Base-by-base conservation (phyloP, 2,888 invertebrate species). In the Scaptomyza polygonia region DNA sequence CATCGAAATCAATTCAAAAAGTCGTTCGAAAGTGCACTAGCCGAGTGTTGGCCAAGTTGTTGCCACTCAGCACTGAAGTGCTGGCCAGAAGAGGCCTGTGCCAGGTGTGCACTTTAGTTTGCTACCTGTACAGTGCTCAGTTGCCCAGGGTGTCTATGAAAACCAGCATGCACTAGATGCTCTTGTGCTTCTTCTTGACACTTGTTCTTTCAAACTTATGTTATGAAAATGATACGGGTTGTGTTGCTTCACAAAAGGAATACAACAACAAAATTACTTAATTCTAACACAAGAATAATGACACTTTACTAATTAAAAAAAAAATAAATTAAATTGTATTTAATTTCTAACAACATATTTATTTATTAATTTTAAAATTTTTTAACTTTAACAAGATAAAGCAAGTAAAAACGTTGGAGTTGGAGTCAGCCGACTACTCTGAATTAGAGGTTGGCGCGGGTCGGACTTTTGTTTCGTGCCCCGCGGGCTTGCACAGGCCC, bases 21-120 rank as follows among this genome's bases (percentile, higher is more conserved):
- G 75, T 81, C 77, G 66, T 71, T 77, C 44, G 29, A 64, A 67
- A 62, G 52, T 65, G 57, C 53, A 57, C 64, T 65, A 36, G 51
- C 36, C 52, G 54, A 57, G 44, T 43, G 67, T 55, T 42, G 64
- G 52, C 70, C 67, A 76, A 81, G 80, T 85, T 79, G 79, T 62
- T 68, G 62, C 53, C 84, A 81, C 86, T 81, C 81, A 72, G 75
- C 67, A 48, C 45, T 81, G 71, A 83, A 81, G 86, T 81, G 72
- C 63, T 47, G 40, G 29, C 56, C 54, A 39, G 56, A 39, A 54
- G 49, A 30, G 45, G 16, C 27, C 29, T 53, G 14, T 40, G 65
- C 86, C 80, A 80, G 80, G 80, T 80, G 86, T 85, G 69, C 65
- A 56, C 32, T 21, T 48, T 3, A 36, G n/a, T 18, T 54, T 29